phyloP scores from a whole-genome alignment of 2,113 vertebrate genomes.

The Nanorana parkeri region DNA sequence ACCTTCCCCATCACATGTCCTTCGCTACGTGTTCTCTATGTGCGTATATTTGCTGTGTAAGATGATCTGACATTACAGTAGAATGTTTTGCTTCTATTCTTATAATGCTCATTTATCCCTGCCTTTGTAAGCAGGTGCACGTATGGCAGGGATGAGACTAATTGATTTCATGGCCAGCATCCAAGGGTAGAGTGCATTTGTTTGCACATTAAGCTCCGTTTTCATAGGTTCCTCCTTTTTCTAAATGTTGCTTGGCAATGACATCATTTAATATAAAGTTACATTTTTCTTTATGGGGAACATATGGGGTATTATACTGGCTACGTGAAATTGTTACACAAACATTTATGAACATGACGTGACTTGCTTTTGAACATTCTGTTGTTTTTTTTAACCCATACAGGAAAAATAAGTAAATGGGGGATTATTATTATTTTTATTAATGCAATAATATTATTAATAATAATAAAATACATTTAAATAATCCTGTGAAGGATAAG shows the following conservation, averaged over 20 bases:
- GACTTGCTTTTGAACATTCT: too few relatives aligned
- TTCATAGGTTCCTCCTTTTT: background rate
- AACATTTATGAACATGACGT: too few relatives aligned
- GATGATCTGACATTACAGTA: conserved; percentile 29
- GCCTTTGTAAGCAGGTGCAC: conserved; percentile 20
- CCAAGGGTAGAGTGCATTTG: conserved; percentile 14
- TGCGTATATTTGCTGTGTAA: conserved; percentile 23
- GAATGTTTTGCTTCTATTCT: background rate
- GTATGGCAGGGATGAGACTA: background rate
- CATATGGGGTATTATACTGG: too few relatives aligned
- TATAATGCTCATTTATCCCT: conserved; percentile 3
- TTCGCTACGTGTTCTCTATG: background rate
- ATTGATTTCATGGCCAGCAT: conserved; percentile 26
- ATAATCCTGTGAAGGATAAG: too few relatives aligned
- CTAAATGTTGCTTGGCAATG: background rate
- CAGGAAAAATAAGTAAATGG: too few relatives aligned
- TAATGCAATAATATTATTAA: too few relatives aligned
- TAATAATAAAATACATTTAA: too few relatives aligned
- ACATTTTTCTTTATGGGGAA: too few relatives aligned
- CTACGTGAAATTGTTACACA: too few relatives aligned
- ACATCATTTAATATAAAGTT: background rate
- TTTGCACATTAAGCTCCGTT: background rate
- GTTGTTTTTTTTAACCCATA: too few relatives aligned
- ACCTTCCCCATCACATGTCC: background rate
- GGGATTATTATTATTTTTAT: too few relatives aligned